Evolutionary conservation across 2,888 invertebrate genomes (phyloP).

Genomic region (Brassicogethes aeneus): DNA sequence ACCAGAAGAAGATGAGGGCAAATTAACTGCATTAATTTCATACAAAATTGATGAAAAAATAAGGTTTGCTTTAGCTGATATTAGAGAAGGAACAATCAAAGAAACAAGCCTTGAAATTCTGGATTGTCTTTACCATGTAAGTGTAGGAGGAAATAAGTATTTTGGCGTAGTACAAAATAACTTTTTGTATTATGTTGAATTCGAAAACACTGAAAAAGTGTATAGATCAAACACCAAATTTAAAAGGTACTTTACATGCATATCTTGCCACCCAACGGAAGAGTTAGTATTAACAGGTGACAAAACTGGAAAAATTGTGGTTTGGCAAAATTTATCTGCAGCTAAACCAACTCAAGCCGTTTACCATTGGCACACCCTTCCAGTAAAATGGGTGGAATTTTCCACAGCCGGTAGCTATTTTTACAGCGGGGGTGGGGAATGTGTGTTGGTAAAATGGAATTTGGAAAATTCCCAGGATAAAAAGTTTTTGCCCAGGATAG

Average conservation of each 20-base stretch:
- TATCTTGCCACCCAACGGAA: slow-evolving; percentile 59
- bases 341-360: slow-evolving; percentile 36
- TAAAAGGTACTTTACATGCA: slow-evolving; percentile 46
- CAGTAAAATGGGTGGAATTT: slow-evolving; percentile 58
- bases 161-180: slow-evolving; percentile 15
- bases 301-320: slow-evolving; percentile 50
- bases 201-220: not conserved
- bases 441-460: slow-evolving; percentile 70
- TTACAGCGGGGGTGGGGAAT: slow-evolving; percentile 70
- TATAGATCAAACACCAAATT: slow-evolving; percentile 18
- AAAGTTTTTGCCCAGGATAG: slow-evolving; percentile 60
- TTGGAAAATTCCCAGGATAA: slow-evolving; percentile 41
- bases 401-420: slow-evolving; percentile 56
- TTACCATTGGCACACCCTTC: slow-evolving; percentile 71
- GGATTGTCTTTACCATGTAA: too few species aligned
- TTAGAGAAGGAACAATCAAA: slow-evolving; percentile 13
- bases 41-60: slow-evolving; percentile 13
- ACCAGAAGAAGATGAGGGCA: slow-evolving; percentile 15
- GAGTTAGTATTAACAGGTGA: slow-evolving; percentile 61
- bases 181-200: not conserved
- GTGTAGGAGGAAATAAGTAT: slow-evolving; percentile 18
- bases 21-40: slow-evolving; percentile 21
- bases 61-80: slow-evolving; percentile 18
- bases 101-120: slow-evolving; percentile 15
- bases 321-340: slow-evolving; percentile 49